These are phyloP conservation scores for Paratilapia polleni DNA, from an alignment of 2,113 vertebrate genomes.

Conservation along the genomic window DNA sequence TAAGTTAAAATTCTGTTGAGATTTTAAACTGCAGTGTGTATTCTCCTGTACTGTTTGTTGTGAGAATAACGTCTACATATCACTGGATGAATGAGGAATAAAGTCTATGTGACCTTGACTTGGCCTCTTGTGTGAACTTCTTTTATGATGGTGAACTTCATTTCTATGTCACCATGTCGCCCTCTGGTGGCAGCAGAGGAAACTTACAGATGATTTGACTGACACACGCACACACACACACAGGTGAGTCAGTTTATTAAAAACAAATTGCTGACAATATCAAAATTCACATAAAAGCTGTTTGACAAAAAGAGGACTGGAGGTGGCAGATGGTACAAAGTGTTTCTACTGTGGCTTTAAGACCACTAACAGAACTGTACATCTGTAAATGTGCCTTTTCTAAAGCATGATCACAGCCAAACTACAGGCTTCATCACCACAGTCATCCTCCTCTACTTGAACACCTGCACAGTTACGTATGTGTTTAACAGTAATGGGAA, in stretches of 20 bases:
- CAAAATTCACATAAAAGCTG: conserved; percentile 36
- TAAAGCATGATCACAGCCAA: neutral
- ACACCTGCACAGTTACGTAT: neutral
- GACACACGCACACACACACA: neutral
- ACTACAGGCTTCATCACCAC: neutral
- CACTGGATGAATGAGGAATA: conserved; percentile 71
- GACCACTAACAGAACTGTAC: neutral
- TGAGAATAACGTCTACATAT: conserved; percentile 57
- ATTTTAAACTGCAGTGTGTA: conserved; percentile 43
- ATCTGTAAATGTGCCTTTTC: neutral
- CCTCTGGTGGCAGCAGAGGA: conserved; percentile 7
- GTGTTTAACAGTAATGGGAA: neutral
- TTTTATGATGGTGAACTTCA: neutral
- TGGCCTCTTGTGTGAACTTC: neutral
- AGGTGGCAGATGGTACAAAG: neutral
- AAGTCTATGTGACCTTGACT: conserved; percentile 49
- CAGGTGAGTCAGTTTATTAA: neutral
- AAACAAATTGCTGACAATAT: conserved; percentile 13
- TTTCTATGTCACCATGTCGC: neutral
- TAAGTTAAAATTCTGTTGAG: neutral
- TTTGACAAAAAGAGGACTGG: conserved; percentile 22
- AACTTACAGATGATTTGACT: neutral
- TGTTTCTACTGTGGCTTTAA: neutral
- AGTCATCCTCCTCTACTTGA: neutral
- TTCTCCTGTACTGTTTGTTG: conserved; percentile 56